Base-by-base conservation (phyloP, 2,797 vertebrate genomes). In the Sarcophilus harrisii region DNA sequence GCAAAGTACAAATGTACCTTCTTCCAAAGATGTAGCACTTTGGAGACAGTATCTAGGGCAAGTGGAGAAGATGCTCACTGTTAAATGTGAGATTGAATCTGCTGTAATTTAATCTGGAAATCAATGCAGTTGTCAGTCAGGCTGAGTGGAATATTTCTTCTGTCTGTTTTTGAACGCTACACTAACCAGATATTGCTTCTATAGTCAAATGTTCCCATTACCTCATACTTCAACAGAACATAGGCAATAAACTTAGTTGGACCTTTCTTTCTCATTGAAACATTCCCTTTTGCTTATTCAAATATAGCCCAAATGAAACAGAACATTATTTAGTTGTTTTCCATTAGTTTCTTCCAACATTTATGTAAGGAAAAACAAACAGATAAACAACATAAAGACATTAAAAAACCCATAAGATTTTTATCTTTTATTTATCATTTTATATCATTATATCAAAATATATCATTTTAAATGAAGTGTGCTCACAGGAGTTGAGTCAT, bases 351-450 rank as follows among this genome's bases (percentile, higher is more conserved):
- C 90, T 92, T 95, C 95, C 29, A 93, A 58, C 27, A 93, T 27
- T 91, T 10, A 38, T 91, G 10, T 55, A 45, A 59, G 21, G 5
- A 27, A 89, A 60, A 55, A 55, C 54, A 92, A 96, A 92, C 54
- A 92, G 96, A 93, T 92, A 96, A 94, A 91, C 90, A 60, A 11
- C 5, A n/a, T n/a, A 62, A 32, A 62, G 30, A 14, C 60, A 62
- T 49, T 62, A 16, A 32, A 66, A 58, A 58, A 58, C 12, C 94
- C 95, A 91, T 49, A 12, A 66, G 28, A 58, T 94, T 93, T 92
- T 49, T 49, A 49, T 49, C 49, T 49, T 49, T 49, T 49, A 49
- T 49, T 49, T 49, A 49, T 49, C 49, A 49, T 4, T 49, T 49
- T 49, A 49, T 49, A 38, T 38, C 38, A 38, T 38, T 38, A 38